These are phyloP conservation scores for Lethenteron reissneri DNA, from an alignment of 2,113 vertebrate species.

Conservation along the genomic window DNA sequence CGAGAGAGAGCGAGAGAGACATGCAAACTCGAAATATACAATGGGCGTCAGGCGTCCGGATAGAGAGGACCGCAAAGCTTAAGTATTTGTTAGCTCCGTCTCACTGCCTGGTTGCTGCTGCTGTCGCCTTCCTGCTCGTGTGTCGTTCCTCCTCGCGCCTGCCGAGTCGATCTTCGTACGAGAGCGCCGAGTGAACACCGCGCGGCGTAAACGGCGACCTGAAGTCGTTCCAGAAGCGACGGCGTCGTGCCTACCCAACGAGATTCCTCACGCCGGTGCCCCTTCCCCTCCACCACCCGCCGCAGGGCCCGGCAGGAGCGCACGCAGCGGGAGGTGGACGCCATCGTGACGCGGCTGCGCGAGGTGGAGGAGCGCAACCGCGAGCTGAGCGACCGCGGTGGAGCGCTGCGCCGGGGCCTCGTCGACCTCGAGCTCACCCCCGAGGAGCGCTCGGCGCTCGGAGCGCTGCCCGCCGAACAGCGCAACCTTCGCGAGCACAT, in stretches of 20 bases:
- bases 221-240: not conserved
- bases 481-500: constrained; percentile 3
- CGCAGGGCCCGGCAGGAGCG: constrained; percentile 60
- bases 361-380: constrained; percentile 69
- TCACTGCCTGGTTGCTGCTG: too few relatives aligned
- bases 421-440: constrained; percentile 55
- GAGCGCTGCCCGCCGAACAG: constrained; percentile 49
- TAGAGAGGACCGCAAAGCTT: too few relatives aligned
- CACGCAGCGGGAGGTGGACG: constrained; percentile 82
- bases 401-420: constrained; percentile 51
- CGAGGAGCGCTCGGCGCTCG: constrained; percentile 44
- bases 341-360: constrained; percentile 57
- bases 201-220: not conserved
- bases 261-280: constrained; percentile 7
- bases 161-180: too few relatives aligned
- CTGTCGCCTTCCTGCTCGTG: too few relatives aligned
- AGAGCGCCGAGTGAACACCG: too few relatives aligned
- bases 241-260: not conserved
- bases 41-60: too few relatives aligned
- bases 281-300: constrained; percentile 13
- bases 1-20: too few relatives aligned
- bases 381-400: constrained; percentile 55
- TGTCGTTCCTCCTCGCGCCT: too few relatives aligned
- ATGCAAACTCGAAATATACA: too few relatives aligned
- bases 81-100: too few relatives aligned